These are phyloP conservation scores for Laupala kohalensis DNA, from an alignment of 1,140 invertebrate genomes.

Conservation along the genomic window DNA sequence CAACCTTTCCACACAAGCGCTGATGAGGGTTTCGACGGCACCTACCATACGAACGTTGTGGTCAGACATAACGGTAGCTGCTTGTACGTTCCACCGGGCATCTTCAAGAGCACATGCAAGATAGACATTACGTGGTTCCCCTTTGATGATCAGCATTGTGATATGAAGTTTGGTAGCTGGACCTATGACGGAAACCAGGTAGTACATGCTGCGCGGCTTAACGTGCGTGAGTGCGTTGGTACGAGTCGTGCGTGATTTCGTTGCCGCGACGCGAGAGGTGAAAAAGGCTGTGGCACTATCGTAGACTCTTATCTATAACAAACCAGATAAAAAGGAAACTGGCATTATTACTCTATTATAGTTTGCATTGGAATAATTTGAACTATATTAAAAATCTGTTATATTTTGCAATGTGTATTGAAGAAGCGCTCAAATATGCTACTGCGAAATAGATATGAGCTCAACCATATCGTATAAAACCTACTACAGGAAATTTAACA, in stretches of 20 bases:
- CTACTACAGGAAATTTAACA: too few species aligned
- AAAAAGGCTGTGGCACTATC: too few species aligned
- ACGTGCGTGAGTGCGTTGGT: conserved; percentile 70
- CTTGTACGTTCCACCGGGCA: conserved; percentile 92
- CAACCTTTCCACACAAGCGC: conserved; percentile 48
- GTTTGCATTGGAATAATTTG: too few species aligned
- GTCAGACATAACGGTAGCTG: conserved; percentile 89
- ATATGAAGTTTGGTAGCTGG: conserved; percentile 93
- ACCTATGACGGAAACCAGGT: conserved; percentile 88
- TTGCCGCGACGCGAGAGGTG: too few species aligned
- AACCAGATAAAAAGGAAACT: too few species aligned
- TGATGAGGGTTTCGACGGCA: conserved; percentile 95
- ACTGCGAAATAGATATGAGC: too few species aligned
- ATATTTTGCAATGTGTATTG: too few species aligned
- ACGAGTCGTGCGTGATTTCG: conserved; percentile 29
- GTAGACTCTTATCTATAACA: too few species aligned
- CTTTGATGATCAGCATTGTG: conserved; percentile 95
- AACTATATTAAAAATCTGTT: too few species aligned
- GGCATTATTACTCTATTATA: too few species aligned
- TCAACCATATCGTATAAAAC: too few species aligned
- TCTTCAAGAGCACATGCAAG: conserved; percentile 98
- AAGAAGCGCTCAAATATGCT: too few species aligned
- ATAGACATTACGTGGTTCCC: conserved; percentile 99
- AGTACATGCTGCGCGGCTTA: conserved; percentile 43
- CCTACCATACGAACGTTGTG: conserved; percentile 94